These are phyloP conservation scores for Brachionus asplanchnoidis DNA, from an alignment of 1,140 invertebrate genomes.

Conservation along the genomic window DNA sequence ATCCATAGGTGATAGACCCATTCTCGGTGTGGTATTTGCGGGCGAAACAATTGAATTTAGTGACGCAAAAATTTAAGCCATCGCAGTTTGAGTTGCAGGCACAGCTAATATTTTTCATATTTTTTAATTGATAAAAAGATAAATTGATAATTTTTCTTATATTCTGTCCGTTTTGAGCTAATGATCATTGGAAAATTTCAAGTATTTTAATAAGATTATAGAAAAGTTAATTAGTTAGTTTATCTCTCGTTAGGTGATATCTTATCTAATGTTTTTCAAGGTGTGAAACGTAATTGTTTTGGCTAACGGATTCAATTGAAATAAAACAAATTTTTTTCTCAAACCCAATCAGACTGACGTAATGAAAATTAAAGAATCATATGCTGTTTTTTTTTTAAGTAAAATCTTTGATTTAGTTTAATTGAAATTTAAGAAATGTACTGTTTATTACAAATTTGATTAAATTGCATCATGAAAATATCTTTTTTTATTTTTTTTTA, in stretches of 20 bases:
- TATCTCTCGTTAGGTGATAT: slow-evolving; percentile 1
- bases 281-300: slow-evolving; percentile 27
- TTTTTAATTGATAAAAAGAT: neutral
- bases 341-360: slow-evolving; percentile 30
- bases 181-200: slow-evolving; percentile 18
- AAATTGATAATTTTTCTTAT: neutral
- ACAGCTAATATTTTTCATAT: neutral
- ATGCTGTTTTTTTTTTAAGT: neutral
- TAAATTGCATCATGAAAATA: too few relatives aligned
- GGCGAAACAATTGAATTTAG: neutral
- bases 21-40: too few relatives aligned
- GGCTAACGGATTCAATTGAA: neutral
- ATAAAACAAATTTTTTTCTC: neutral
- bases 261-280: slow-evolving; percentile 28
- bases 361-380: neutral
- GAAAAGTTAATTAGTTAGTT: slow-evolving; percentile 15
- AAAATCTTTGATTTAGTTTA: neutral
- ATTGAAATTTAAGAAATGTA: neutral
- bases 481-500: too few relatives aligned
- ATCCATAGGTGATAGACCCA: neutral
- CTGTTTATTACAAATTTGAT: too few relatives aligned
- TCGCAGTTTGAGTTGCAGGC: neutral
- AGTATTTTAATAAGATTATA: slow-evolving; percentile 34
- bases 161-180: neutral
- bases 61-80: neutral